Percentiles rank a stretch among this genome's conserved stretches.
Conservation (phyloP, 2,113 vertebrate genomes). For the Brienomyrus brachyistius region DNA sequence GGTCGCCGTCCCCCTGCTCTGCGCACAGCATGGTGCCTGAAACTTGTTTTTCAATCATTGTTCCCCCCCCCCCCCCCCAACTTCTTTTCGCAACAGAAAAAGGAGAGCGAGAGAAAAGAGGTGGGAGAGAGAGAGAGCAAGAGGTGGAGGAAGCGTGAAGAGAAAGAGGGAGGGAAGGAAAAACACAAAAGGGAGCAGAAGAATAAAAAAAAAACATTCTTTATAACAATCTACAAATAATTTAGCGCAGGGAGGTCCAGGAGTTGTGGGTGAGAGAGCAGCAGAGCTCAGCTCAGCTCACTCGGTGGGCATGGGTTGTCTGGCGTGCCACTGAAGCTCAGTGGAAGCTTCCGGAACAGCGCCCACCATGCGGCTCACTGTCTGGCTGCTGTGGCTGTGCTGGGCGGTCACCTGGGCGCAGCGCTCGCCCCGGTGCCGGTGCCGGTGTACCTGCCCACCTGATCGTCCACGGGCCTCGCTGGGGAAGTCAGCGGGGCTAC, state of each 20-base stretch:
- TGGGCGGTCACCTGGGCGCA: slow-evolving; percentile 49
- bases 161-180: slow-evolving; percentile 49
- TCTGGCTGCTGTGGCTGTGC: slow-evolving; percentile 52
- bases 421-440: slow-evolving; percentile 44
- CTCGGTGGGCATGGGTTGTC: slow-evolving; percentile 20
- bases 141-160: slow-evolving; percentile 39
- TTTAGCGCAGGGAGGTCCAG: slow-evolving; percentile 37
- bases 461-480: slow-evolving; percentile 24
- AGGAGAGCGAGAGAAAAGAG: slow-evolving; percentile 41
- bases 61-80: slow-evolving; percentile 37
- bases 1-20: slow-evolving; percentile 51
- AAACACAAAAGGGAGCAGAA: slow-evolving; percentile 52
- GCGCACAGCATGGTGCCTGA: slow-evolving; percentile 70
- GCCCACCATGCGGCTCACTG: slow-evolving; percentile 54
- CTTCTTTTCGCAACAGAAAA: slow-evolving; percentile 46
- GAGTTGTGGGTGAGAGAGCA: slow-evolving; percentile 35
- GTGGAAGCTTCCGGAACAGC: not conserved
- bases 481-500: slow-evolving; percentile 34
- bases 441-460: slow-evolving; percentile 47
- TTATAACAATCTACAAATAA: slow-evolving; percentile 55
- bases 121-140: slow-evolving; percentile 40
- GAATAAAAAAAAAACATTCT: slow-evolving; percentile 49
- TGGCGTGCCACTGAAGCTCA: slow-evolving; percentile 10
- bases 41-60: slow-evolving; percentile 69
- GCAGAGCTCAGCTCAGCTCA: slow-evolving; percentile 15